Percentiles rank a stretch among this genome's conserved stretches.
phyloP scores from a whole-genome alignment of 2,113 vertebrate species.

The Chinchilla lanigera region DNA sequence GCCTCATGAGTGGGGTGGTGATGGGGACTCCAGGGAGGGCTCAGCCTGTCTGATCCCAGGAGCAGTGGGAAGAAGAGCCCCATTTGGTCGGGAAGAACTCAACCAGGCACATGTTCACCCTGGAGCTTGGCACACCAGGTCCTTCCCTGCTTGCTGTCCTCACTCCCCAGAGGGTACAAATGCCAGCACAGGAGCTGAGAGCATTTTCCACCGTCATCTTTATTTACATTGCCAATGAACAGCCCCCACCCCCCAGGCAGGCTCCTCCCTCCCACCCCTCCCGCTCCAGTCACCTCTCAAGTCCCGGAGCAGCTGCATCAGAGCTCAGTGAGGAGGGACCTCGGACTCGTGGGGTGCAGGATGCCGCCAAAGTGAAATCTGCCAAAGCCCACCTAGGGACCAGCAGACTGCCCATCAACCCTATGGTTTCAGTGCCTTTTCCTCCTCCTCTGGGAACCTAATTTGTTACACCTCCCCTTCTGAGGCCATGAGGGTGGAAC shows the following conservation, averaged over 20 bases:
- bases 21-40: neutral
- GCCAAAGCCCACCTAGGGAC: too few species aligned
- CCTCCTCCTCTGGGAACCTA: neutral
- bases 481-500: neutral
- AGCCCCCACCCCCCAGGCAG: neutral
- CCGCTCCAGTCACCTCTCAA: neutral
- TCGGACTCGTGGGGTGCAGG: neutral
- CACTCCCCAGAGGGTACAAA: neutral
- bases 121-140: neutral
- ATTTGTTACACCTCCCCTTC: neutral
- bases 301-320: neutral
- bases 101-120: neutral
- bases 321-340: neutral
- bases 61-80: neutral
- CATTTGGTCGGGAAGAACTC: too few species aligned
- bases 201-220: neutral
- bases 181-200: neutral
- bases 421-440: neutral
- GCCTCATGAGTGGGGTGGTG: neutral
- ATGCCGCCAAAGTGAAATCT: neutral
- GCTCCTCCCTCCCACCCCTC: neutral
- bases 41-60: too few species aligned
- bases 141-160: neutral
- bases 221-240: neutral
- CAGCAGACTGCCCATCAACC: neutral